A percentile compares a stretch with the other conserved stretches of the same genome.
Conservation (phyloP, 2,888 invertebrate genomes). For the Drosophila subquinaria region DNA sequence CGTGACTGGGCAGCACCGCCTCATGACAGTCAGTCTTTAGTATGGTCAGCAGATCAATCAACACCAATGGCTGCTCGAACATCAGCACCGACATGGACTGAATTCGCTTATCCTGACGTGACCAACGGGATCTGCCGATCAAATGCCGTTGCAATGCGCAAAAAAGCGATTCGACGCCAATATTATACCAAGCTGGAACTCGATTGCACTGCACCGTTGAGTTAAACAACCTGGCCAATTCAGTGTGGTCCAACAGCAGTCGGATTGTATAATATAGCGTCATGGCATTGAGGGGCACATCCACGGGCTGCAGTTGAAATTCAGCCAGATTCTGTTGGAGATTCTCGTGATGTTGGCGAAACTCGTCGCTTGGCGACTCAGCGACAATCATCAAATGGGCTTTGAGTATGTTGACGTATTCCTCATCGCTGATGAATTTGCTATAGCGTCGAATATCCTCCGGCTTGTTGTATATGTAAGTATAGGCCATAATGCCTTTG, state of each 20-base stretch:
- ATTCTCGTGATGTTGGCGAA: conserved; percentile 32
- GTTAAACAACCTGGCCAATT: conserved; percentile 60
- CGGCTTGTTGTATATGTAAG: conserved; percentile 63
- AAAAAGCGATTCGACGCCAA: conserved; percentile 59
- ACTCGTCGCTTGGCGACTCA: conserved; percentile 48
- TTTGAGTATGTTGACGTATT: conserved; percentile 54
- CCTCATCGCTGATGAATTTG: conserved; percentile 28
- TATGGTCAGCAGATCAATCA: conserved; percentile 72
- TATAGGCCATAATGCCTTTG: conserved; percentile 61
- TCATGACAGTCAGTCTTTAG: conserved; percentile 74
- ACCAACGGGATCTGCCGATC: conserved; percentile 2
- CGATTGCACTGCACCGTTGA: conserved; percentile 52
- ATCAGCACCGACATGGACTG: conserved; percentile 44
- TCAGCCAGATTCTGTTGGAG: conserved; percentile 44
- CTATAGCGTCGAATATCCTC: conserved; percentile 62
- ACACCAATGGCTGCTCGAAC: conserved; percentile 58
- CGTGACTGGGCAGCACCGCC: conserved; percentile 67
- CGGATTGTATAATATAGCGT: conserved; percentile 60
- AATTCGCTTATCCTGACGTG: conserved; percentile 21
- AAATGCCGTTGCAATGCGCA: conserved; percentile 42
- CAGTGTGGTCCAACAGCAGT: conserved; percentile 65
- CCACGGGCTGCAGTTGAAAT: conserved; percentile 19
- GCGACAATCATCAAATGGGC: conserved; percentile 58
- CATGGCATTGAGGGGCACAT: conserved; percentile 39
- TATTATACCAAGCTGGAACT: conserved; percentile 60